Evolutionary conservation across 1,140 invertebrate genomes (phyloP), one percentile per base, ranked within the genome.

Genomic region (Lordiphosa clarofinis): DNA sequence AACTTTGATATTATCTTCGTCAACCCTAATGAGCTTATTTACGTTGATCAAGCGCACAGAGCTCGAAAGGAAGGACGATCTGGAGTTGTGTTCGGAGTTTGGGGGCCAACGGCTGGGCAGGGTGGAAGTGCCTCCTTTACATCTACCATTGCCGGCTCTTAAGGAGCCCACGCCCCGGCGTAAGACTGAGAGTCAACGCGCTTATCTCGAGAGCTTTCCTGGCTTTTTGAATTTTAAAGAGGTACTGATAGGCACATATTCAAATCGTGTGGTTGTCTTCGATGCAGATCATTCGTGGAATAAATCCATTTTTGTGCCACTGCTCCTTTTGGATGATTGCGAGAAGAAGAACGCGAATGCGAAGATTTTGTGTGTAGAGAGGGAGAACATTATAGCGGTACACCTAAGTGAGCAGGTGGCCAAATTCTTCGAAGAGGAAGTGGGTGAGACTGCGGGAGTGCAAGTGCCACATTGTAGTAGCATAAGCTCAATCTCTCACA

Each of bases 371-470:
- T 86, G 79, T 43, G 56, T 87, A 1, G 86, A 87, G 19, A 47
- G 13, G 11, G 64, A 79, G 12, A 42, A 40, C 6, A 55, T 88
- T 37, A 21, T 88, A 4, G 86, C 86, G 1, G 46, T 36, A 0
- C 62, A 84, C 40, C 84, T 88, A 31, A 62, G 81, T 42, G 62
- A 76, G 38, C 61, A 61, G 3, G 24, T 94, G 69, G 91, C 96
- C 74, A 89, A 94, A 40, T 96, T 98, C 87, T 91, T 97, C 31
- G 94, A 93, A 58, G 97, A 99, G 89, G 93, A 93, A 73, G 90
- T 99, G 54, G 97, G 97, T 0, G 92, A 94, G 62, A 95, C 95
- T 0, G 94, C 98, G 39, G 98, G 97, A 1, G 98, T 98, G 90
- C 97, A 99, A 89, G 95, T 99, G 63, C 92, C 96, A 28, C 87